A percentile compares a stretch with the other conserved stretches of the same genome.
phyloP scores from a whole-genome alignment of 2,797 vertebrate species.

The Enteromius afrohamiltoni region DNA sequence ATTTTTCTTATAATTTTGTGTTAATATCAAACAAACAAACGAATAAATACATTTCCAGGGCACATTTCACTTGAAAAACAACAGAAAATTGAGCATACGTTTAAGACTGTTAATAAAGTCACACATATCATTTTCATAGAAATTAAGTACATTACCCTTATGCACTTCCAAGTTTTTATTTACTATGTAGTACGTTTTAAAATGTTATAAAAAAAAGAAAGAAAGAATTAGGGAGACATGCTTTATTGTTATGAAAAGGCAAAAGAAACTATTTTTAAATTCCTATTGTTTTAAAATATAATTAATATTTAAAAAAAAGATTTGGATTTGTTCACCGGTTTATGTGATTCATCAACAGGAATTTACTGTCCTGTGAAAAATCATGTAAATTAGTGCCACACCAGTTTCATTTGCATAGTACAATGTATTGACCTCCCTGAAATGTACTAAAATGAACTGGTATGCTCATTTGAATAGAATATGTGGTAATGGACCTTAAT shows the following conservation, averaged over 20 bases:
- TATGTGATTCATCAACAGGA: neutral
- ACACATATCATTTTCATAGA: neutral
- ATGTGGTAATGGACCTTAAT: neutral
- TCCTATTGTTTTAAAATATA: too few relatives aligned
- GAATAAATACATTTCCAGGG: neutral
- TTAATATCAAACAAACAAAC: neutral
- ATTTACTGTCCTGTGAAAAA: neutral
- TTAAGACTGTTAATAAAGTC: neutral
- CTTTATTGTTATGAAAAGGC: neutral
- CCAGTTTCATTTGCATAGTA: neutral
- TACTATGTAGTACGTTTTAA: neutral
- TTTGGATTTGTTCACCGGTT: neutral
- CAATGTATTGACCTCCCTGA: neutral
- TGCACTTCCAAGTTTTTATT: neutral
- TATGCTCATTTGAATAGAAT: constrained; percentile 22
- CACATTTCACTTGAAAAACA: neutral
- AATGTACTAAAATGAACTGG: neutral
- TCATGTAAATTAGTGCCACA: neutral
- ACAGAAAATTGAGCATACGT: neutral
- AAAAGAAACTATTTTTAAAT: too few relatives aligned
- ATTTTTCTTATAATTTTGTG: neutral
- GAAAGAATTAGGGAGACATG: neutral
- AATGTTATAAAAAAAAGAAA: neutral
- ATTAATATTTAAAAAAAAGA: neutral
- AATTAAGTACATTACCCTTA: neutral